Conservation (phyloP, 2,113 vertebrate species). For the Callaeas wilsoni region DNA sequence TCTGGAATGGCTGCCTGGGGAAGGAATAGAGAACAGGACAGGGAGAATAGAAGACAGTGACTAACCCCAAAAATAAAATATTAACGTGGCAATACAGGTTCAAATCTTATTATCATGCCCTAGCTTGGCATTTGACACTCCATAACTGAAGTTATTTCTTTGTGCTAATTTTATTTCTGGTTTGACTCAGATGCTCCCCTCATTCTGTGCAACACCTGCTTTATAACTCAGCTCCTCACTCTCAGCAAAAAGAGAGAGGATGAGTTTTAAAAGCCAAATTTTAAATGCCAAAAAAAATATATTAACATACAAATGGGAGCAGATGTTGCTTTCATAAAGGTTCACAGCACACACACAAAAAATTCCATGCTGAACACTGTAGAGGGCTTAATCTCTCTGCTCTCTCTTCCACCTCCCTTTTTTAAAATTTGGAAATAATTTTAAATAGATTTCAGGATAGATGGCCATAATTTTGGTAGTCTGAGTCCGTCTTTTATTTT, state of each 20-base stretch:
- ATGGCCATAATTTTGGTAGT: not conserved
- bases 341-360: not conserved
- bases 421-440: not conserved
- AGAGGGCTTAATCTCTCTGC: not conserved
- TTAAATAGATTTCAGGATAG: not conserved
- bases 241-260: not conserved
- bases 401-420: not conserved
- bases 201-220: slow-evolving; percentile 19
- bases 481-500: not conserved
- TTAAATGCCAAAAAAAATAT: slow-evolving; percentile 6
- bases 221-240: slow-evolving; percentile 19
- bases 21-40: not conserved
- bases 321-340: slow-evolving; percentile 59
- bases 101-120: not conserved
- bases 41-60: not conserved
- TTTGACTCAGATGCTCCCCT: not conserved
- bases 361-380: not conserved
- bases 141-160: not conserved
- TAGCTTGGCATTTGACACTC: not conserved
- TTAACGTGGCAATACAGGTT: not conserved
- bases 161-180: not conserved
- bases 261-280: slow-evolving; percentile 33
- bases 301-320: slow-evolving; percentile 63
- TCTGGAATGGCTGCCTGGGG: not conserved
- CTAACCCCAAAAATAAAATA: not conserved